These are phyloP conservation scores for Nothocercus julius DNA, from an alignment of 2,113 vertebrate species.

Conservation along the genomic window DNA sequence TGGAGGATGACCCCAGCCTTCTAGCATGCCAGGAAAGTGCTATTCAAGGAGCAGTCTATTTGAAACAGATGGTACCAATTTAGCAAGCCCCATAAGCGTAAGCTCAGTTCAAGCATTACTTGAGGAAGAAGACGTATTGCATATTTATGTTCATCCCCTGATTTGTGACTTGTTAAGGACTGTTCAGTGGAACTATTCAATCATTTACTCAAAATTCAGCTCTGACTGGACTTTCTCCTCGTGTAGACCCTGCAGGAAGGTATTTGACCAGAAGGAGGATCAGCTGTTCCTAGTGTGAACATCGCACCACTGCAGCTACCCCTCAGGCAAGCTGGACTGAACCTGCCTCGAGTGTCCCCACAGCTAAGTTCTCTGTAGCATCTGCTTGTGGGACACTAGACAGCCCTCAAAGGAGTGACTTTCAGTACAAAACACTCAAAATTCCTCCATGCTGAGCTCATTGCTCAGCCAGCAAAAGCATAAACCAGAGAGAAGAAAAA, in stretches of 20 bases:
- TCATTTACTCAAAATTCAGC: neutral
- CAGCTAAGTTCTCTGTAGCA: neutral
- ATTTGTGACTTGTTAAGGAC: neutral
- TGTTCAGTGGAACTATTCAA: neutral
- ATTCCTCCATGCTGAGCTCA: neutral
- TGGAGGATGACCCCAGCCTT: neutral
- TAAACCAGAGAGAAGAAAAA: neutral
- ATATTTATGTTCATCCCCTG: neutral
- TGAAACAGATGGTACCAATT: neutral
- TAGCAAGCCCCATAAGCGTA: neutral
- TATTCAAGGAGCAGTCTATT: neutral
- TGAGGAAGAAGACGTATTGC: neutral
- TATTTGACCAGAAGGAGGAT: neutral
- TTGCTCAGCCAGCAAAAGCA: neutral
- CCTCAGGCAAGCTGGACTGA: neutral
- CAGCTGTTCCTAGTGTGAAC: rapidly evolving
- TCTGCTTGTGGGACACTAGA: neutral
- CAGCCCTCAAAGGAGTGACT: neutral
- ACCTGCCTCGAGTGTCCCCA: neutral
- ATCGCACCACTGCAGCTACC: neutral
- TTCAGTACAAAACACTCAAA: neutral
- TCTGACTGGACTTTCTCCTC: neutral
- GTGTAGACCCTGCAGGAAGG: neutral
- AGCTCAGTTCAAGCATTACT: neutral
- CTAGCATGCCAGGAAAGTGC: neutral